Conservation (phyloP, 2,113 vertebrate genomes). For the Regulus satrapa region DNA sequence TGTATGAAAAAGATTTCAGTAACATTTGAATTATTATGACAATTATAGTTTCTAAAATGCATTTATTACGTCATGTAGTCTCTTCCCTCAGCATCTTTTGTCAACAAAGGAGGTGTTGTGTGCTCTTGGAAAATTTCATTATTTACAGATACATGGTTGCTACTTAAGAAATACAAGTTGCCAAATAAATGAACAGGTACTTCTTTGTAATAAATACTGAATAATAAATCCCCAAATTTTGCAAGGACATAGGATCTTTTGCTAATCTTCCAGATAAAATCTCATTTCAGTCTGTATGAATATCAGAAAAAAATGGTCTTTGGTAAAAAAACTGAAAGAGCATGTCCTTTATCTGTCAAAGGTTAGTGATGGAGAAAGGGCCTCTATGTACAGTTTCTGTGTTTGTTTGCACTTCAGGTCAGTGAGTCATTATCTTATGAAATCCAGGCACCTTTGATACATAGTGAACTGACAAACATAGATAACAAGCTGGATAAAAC, state of each 20-base stretch:
- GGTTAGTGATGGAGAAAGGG: neutral
- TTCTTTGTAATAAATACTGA: neutral
- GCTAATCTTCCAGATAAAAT: neutral
- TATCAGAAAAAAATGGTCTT: neutral
- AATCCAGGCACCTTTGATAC: conserved; percentile 57
- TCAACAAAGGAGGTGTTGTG: neutral
- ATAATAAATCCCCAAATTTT: neutral
- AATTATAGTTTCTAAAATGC: neutral
- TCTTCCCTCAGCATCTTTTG: neutral
- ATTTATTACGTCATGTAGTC: neutral
- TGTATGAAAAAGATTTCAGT: neutral
- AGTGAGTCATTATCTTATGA: conserved; percentile 48
- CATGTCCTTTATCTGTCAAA: conserved; percentile 17
- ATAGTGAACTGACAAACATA: conserved; percentile 49
- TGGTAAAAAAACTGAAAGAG: neutral
- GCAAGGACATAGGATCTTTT: neutral
- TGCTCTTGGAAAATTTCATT: neutral
- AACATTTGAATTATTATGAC: neutral
- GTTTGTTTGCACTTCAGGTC: conserved; percentile 64
- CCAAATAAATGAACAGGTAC: neutral
- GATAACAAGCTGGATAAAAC: conserved; percentile 48
- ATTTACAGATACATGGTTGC: neutral
- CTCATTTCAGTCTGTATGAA: neutral
- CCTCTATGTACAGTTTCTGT: conserved; percentile 12
- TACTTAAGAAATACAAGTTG: neutral